Evolutionary conservation across 2,797 vertebrate genomes (phyloP), one percentile per base, ranked within the genome.

Genomic region (Pangasius larnaudii): DNA sequence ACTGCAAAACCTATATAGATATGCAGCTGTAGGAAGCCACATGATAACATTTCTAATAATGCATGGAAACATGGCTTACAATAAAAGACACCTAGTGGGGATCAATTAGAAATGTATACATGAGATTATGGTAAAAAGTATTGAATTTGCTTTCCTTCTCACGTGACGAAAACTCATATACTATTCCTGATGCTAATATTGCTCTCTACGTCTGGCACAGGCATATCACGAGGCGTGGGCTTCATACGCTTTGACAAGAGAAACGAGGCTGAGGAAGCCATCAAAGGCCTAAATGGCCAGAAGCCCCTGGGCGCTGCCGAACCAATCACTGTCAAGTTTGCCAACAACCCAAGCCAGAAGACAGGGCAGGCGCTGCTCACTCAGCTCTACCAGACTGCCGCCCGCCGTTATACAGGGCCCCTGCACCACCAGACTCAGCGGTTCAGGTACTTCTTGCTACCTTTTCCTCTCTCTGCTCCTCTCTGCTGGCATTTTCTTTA

Each of bases 211-310:
- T 6, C 90, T 85, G 91, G 80, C 91, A 86, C 96, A 98, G 98
- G 98, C 74, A 97, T 98, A 95, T 99, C 98, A 74, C 96, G 98
- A 91, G 98, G 98, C 69, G 98, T 99, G 92, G 98, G 98, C 1
- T 99, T 99, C 95, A 99, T 99, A 94, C 98, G 98, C 92, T 99
- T 99, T 65, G 98, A 99, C 96, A 99, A 99, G 93, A 96, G 98
- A 74, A 98, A 98, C 82, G 98, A 99, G 93, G 98, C 98, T 0
- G 98, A 99, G 93, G 98, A 99, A 93, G 98, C 98, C 91, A 99
- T 99, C 94, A 98, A 98, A 91, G 98, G 98, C 86, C 94, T 99
- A 93, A 98, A 99, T 0, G 98, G 98, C 87, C 98, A 99, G 95
- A 99, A 99, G 92, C 98, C 98, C 0, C 94, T 98, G 91, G 98